Evolutionary conservation across 2,797 vertebrate species (phyloP).

Genomic region (Anguilla pacifica): DNA sequence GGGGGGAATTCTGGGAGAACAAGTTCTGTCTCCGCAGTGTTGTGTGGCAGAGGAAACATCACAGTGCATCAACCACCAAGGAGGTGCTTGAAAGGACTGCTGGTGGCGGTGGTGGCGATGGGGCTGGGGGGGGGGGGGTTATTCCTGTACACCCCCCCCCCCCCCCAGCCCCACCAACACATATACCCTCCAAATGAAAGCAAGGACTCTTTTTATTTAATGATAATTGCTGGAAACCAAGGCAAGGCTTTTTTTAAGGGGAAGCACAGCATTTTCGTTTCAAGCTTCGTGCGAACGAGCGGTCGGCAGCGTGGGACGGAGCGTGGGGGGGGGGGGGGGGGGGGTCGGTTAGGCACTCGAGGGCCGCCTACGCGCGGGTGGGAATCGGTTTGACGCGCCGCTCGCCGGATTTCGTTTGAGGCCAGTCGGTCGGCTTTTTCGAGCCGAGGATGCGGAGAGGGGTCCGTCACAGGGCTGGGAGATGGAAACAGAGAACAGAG

Average conservation of each 20-base stretch:
- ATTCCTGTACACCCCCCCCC: too few relatives aligned
- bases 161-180: not conserved
- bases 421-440: constrained; percentile 57
- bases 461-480: constrained; percentile 44
- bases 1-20: constrained; percentile 29
- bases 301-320: constrained; percentile 50
- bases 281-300: constrained; percentile 37
- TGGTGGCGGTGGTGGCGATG: constrained; percentile 32
- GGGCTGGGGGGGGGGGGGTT: not conserved
- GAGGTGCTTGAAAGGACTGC: constrained; percentile 43
- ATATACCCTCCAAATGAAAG: constrained; percentile 50
- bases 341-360: constrained; percentile 57
- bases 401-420: constrained; percentile 52
- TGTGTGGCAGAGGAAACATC: constrained; percentile 55
- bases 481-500: constrained; percentile 53
- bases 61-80: constrained; percentile 47
- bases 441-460: constrained; percentile 57
- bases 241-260: constrained; percentile 44
- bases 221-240: constrained; percentile 58
- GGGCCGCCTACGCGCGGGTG: constrained; percentile 46
- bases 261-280: not conserved
- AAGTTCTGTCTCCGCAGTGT: constrained; percentile 54
- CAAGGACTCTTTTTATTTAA: constrained; percentile 54
- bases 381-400: constrained; percentile 42
- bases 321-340: constrained; percentile 53